A percentile compares a stretch with the other conserved stretches of the same genome.
Conservation (phyloP, 2,113 vertebrate species). For the Actenoides hombroni region DNA sequence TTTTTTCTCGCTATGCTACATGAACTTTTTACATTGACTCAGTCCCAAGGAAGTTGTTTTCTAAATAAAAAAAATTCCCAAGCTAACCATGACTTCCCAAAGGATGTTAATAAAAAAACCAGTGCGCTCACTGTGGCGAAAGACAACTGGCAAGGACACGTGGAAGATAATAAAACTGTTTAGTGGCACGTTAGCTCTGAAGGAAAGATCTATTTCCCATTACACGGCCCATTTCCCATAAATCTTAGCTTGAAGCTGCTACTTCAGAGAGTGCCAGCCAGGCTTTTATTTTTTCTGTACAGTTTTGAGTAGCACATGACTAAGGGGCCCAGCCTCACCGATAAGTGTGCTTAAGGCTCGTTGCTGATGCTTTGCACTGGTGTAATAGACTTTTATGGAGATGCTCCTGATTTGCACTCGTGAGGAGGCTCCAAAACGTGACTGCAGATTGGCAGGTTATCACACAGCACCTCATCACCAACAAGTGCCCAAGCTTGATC, state of each 20-base stretch:
- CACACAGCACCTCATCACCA: not conserved
- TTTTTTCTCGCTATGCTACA: not conserved
- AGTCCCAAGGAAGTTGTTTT: not conserved
- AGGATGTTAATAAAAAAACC: not conserved
- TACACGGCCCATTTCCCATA: constrained; percentile 10
- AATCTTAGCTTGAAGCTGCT: constrained; percentile 2
- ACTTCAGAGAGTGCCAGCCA: not conserved
- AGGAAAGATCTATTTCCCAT: constrained; percentile 13
- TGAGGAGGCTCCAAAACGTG: not conserved
- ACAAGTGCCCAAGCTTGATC: not conserved
- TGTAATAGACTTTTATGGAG: constrained; percentile 22
- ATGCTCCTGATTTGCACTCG: not conserved
- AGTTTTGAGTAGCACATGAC: not conserved
- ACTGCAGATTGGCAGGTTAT: not conserved
- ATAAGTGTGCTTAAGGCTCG: not conserved
- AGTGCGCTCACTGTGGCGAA: not conserved
- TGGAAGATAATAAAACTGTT: not conserved
- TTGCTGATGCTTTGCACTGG: not conserved
- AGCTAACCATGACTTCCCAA: not conserved
- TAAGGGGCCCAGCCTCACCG: not conserved
- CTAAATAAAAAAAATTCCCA: not conserved
- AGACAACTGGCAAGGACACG: not conserved
- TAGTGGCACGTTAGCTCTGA: not conserved
- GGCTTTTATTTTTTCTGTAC: not conserved
- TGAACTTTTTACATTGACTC: not conserved